Evolutionary conservation across 2,113 vertebrate genomes (phyloP).

Genomic region (Panthera tigris): DNA sequence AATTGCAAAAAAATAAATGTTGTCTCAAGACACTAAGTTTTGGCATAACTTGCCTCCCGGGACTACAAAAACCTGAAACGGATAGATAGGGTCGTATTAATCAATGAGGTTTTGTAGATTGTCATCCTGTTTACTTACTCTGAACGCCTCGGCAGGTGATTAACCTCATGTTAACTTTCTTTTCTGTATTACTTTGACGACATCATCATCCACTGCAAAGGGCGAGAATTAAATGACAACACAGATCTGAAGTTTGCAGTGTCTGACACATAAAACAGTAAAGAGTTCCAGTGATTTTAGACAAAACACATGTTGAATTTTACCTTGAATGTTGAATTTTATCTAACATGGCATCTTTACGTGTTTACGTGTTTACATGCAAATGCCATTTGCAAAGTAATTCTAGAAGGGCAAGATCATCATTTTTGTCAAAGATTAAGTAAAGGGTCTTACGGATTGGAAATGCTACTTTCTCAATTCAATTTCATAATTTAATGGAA

Average conservation of each 20-base stretch:
- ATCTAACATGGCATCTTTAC: not conserved
- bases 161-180: not conserved
- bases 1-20: not conserved
- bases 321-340: not conserved
- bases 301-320: not conserved
- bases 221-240: not conserved
- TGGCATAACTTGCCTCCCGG: not conserved
- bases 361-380: not conserved
- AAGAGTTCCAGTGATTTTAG: not conserved
- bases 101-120: not conserved
- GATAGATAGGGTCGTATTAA: not conserved
- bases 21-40: not conserved
- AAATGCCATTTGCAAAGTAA: not conserved
- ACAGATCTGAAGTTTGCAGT: not conserved
- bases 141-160: not conserved
- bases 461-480: not conserved
- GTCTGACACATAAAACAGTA: not conserved
- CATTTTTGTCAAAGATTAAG: not conserved
- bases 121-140: not conserved
- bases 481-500: not conserved
- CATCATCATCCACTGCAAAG: not conserved
- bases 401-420: not conserved
- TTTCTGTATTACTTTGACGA: not conserved
- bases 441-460: not conserved
- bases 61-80: not conserved